Percentiles rank a stretch among this genome's conserved stretches.
Evolutionary conservation across 2,113 vertebrate genomes (phyloP).

Genomic region (Ariopsis seemanni): DNA sequence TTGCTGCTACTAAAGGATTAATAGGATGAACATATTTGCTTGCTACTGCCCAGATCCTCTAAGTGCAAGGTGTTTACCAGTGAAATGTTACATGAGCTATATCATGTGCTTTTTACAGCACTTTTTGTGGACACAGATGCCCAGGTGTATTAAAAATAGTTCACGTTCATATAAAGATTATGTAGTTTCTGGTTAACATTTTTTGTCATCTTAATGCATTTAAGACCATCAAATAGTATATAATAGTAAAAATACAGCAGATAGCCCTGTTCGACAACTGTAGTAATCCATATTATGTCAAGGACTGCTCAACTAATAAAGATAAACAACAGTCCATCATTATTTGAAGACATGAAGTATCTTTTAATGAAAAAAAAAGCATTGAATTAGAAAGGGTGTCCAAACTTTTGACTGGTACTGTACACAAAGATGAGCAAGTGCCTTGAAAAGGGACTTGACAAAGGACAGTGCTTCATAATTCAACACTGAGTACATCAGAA

Average conservation of each 20-base stretch:
- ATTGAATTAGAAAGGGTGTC: too few species aligned
- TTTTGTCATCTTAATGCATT: too few species aligned
- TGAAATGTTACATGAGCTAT: not conserved
- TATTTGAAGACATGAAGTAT: too few species aligned
- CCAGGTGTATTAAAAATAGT: not conserved
- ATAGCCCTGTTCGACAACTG: too few species aligned
- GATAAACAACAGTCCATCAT: too few species aligned
- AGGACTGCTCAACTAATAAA: too few species aligned
- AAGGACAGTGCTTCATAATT: not conserved
- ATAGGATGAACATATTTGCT: not conserved
- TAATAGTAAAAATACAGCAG: too few species aligned
- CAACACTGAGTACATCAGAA: not conserved
- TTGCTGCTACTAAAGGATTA: not conserved
- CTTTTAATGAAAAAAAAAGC: too few species aligned
- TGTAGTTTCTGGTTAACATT: not conserved
- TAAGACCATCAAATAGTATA: too few species aligned
- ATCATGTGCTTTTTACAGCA: not conserved
- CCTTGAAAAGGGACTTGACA: not conserved
- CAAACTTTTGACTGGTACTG: too few species aligned
- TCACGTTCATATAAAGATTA: not conserved
- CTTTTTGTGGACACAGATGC: not conserved
- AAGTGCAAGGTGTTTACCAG: not conserved
- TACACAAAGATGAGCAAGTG: not conserved
- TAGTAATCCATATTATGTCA: too few species aligned
- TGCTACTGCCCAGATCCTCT: not conserved